Percentiles rank a stretch among this genome's conserved stretches.
Evolutionary conservation across 2,888 invertebrate genomes (phyloP).

Genomic region (Rhagonycha fulva): DNA sequence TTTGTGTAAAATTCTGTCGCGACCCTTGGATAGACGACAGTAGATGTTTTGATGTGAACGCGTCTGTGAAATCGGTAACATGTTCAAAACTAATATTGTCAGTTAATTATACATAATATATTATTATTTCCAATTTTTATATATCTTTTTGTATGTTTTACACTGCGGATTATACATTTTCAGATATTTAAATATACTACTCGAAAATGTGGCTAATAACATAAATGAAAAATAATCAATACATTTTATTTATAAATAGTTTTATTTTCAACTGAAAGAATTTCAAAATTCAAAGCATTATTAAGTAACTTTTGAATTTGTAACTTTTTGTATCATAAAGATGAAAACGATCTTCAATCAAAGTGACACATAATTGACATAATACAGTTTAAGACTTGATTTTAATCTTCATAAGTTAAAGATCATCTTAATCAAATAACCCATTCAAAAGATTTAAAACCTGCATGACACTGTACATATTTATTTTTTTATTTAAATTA

Average conservation of each 20-base stretch:
- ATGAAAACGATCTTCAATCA: not conserved
- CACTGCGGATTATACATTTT: no score
- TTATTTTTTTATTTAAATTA: not conserved
- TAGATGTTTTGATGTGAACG: no score
- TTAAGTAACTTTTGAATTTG: not conserved
- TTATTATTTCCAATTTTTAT: no score
- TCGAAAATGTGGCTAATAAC: no score
- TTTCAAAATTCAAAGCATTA: not conserved
- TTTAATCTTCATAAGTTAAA: not conserved
- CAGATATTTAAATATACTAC: no score
- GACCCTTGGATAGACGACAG: no score
- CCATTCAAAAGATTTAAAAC: not conserved
- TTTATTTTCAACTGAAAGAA: not conserved
- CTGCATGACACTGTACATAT: not conserved
- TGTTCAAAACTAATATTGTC: no score
- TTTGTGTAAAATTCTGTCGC: no score
- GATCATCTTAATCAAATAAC: not conserved
- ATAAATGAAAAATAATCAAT: no score
- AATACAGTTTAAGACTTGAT: not conserved
- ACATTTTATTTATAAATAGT: not conserved
- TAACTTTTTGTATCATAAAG: not conserved
- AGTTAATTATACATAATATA: no score
- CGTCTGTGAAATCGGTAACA: no score
- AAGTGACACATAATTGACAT: not conserved
- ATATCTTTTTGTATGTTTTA: no score